Evolutionary conservation across 1,140 invertebrate species (phyloP).

Genomic region (Pseudomyrmex concolor): DNA sequence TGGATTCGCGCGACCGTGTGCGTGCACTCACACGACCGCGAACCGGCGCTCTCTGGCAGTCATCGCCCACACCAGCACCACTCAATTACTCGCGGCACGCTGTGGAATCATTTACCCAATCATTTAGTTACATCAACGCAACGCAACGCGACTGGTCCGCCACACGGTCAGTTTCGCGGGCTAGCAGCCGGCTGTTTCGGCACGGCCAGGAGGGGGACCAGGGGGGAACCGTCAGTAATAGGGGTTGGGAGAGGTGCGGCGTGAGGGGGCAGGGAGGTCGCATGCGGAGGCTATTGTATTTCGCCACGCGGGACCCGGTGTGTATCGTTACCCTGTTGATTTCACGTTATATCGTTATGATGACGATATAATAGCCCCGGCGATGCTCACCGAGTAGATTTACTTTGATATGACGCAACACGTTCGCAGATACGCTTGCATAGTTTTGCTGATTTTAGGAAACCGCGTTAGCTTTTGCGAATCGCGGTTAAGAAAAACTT

Average conservation of each 20-base stretch:
- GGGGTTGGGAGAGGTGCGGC: slow-evolving; percentile 41
- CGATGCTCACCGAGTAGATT: slow-evolving; percentile 77
- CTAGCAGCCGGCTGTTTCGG: slow-evolving; percentile 67
- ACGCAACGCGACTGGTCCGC: slow-evolving; percentile 77
- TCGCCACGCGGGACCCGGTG: slow-evolving; percentile 79
- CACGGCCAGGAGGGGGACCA: slow-evolving; percentile 35
- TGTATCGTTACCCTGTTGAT: slow-evolving; percentile 84
- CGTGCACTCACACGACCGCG: slow-evolving; percentile 50
- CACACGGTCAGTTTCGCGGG: slow-evolving; percentile 72
- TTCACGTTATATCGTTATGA: slow-evolving; percentile 84
- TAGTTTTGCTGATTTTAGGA: slow-evolving; percentile 29
- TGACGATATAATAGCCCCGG: slow-evolving; percentile 84
- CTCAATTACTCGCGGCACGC: slow-evolving; percentile 85
- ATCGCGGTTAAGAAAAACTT: slow-evolving; percentile 4
- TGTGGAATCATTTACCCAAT: slow-evolving; percentile 86
- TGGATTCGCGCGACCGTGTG: slow-evolving; percentile 35
- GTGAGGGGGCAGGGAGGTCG: slow-evolving; percentile 47
- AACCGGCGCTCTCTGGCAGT: slow-evolving; percentile 76
- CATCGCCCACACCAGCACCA: slow-evolving; percentile 83
- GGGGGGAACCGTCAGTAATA: slow-evolving; percentile 48
- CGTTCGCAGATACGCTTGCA: slow-evolving; percentile 16
- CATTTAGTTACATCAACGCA: slow-evolving; percentile 86
- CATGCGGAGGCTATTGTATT: slow-evolving; percentile 78
- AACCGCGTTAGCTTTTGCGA: neutral
- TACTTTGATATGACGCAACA: slow-evolving; percentile 74